Percentiles rank a stretch among this genome's conserved stretches.
Conservation (phyloP, 53 echinoderm and acorn worm species). For the Temnopleurus reevesii region DNA sequence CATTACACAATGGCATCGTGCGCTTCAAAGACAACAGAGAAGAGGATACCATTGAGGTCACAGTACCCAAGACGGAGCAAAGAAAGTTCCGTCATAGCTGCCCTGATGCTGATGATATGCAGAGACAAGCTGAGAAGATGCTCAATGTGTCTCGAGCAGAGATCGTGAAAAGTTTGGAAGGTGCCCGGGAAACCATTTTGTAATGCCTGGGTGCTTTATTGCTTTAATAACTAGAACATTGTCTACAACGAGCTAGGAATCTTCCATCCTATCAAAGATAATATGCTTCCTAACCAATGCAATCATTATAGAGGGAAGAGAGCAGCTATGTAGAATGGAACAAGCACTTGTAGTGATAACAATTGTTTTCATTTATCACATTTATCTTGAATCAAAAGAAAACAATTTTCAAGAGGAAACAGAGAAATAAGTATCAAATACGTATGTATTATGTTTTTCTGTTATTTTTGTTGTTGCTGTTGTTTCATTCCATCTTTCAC, state of each 20-base stretch:
- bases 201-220: slow-evolving; percentile 6
- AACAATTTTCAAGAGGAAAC: no score
- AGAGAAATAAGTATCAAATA: no score
- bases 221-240: neutral
- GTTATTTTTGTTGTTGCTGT: no score
- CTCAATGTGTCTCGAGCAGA: slow-evolving; percentile 61
- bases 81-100: slow-evolving; percentile 62
- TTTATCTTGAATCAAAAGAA: no score
- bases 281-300: slow-evolving; percentile 24
- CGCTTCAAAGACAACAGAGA: slow-evolving; percentile 54
- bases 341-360: no score
- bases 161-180: slow-evolving; percentile 68
- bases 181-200: slow-evolving; percentile 71
- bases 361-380: no score
- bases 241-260: neutral
- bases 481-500: neutral
- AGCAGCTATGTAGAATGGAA: neutral
- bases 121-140: slow-evolving; percentile 58
- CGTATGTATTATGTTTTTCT: no score
- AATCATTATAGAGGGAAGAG: slow-evolving; percentile 19
- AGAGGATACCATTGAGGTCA: neutral
- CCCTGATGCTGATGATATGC: slow-evolving; percentile 67
- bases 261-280: slow-evolving; percentile 26
- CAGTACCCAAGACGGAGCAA: slow-evolving; percentile 47
- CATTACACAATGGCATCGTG: slow-evolving; percentile 8